phyloP scores from a whole-genome alignment of 1,140 invertebrate species.

The Arctopsyche grandis region DNA sequence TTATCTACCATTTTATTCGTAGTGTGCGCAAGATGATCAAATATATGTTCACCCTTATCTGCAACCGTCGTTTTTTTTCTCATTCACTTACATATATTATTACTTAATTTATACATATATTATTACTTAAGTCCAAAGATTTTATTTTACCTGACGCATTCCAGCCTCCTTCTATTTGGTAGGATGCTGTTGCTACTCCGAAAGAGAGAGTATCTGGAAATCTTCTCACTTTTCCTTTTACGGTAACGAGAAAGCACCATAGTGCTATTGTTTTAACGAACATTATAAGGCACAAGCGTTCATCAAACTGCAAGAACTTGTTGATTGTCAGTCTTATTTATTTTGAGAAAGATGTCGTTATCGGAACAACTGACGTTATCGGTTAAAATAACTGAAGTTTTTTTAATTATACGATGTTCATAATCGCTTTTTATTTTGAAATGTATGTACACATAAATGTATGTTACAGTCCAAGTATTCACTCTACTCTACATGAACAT shows the following conservation, averaged over 20 bases:
- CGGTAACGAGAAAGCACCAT: too few species aligned
- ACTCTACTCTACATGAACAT: too few species aligned
- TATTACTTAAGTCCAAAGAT: not conserved
- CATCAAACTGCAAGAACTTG: too few species aligned
- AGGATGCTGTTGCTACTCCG: constrained; percentile 68
- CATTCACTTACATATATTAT: not conserved
- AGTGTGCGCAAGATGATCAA: constrained; percentile 66
- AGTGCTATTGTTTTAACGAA: too few species aligned
- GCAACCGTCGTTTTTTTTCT: constrained; percentile 36
- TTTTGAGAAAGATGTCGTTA: too few species aligned
- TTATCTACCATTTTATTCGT: constrained; percentile 67
- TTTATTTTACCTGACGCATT: constrained; percentile 65
- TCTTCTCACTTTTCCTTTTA: constrained; percentile 48
- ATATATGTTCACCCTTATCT: constrained; percentile 68
- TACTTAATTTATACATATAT: not conserved
- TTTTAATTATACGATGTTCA: not conserved
- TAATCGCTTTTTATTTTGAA: too few species aligned
- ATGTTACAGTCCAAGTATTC: too few species aligned
- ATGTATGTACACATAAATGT: too few species aligned
- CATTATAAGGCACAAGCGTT: too few species aligned
- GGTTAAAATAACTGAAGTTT: too few species aligned
- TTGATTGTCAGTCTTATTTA: too few species aligned
- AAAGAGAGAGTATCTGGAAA: constrained; percentile 70
- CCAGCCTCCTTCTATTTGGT: constrained; percentile 74
- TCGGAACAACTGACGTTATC: too few species aligned